A percentile compares a stretch with the other conserved stretches of the same genome.
Evolutionary conservation across 2,888 invertebrate species (phyloP).

Genomic region (Neria commutata): DNA sequence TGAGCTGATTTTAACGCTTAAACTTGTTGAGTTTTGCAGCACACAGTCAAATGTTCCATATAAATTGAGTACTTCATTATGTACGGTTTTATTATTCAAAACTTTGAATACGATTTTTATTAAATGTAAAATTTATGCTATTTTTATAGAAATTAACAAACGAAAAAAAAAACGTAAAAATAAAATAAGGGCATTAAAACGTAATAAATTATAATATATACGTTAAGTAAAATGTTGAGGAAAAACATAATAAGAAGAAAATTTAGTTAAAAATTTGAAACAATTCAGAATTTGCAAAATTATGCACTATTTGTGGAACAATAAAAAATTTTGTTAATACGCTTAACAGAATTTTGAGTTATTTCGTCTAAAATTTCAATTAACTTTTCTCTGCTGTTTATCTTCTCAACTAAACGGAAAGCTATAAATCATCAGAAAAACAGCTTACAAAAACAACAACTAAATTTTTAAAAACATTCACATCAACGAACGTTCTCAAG

Average conservation of each 20-base stretch:
- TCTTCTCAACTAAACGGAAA: conserved; percentile 7
- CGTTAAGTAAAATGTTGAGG: neutral
- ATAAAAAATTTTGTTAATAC: conserved; percentile 3
- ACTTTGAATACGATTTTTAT: conserved; percentile 58
- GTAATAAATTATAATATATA: neutral
- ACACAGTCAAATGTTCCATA: too few relatives aligned
- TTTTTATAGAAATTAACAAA: conserved; percentile 10
- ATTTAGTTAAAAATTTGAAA: conserved; percentile 2
- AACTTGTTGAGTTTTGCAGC: conserved; percentile 8
- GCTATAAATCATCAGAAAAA: conserved; percentile 19
- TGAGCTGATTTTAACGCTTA: neutral
- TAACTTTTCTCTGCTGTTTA: neutral
- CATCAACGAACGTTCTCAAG: conserved; percentile 4
- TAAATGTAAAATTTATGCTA: conserved; percentile 21
- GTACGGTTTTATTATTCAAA: too few relatives aligned
- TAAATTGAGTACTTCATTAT: too few relatives aligned
- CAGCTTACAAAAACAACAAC: conserved; percentile 11
- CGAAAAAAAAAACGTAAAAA: conserved; percentile 10
- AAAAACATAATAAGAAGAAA: conserved; percentile 11
- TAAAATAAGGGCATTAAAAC: conserved; percentile 7
- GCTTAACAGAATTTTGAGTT: conserved; percentile 9
- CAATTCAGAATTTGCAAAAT: neutral
- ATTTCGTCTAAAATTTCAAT: neutral
- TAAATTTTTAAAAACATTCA: too few relatives aligned
- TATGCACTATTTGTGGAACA: neutral